Base-by-base conservation (phyloP, 2,113 vertebrate genomes). In the Gulo gulo region DNA sequence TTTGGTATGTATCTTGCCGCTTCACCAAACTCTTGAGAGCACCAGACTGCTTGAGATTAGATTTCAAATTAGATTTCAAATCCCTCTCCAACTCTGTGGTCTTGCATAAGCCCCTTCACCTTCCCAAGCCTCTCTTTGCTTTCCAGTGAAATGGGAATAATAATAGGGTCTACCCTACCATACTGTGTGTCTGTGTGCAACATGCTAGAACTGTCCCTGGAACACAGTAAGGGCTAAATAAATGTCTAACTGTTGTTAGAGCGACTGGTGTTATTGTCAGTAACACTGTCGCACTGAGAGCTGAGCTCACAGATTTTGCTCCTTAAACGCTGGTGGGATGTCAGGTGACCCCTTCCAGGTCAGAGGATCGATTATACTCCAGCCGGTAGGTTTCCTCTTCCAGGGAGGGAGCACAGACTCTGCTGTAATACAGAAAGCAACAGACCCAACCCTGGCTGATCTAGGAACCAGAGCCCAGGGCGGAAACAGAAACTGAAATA, bases 401-500 rank as follows among this genome's bases (percentile, higher is more conserved):
- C 50, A 0, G 0, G 63, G 45, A 31, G 71, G 90, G 34, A 95
- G n/a, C 31, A 0, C 4, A 34, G 23, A 0, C 63, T 23, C 67
- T 2, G 57, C 82, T 21, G 73, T 36, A 34, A 74, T 5, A 16
- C 90, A 50, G 4, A 95, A 8, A 87, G 57, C 50, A 47, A 59
- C 74, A 7, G 88, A 61, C 65, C 59, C 57, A 42, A 20, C 14
- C 0, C 80, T 2, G 39, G 82, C 6, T 73, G 87, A 80, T 57
- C 45, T 16, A 31, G 87, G 45, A 34, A 50, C 47, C 52, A 88
- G 95, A 52, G 45, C 57, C 24, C 34, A 0, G 4, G 86, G 95
- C 78, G 47, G 74, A 24, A 84, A 69, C 45, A 94, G 95, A 84
- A 79, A 1, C 93, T 93, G 97, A 96, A 96, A 98, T 93, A 81